These are phyloP conservation scores for Lethrus apterus DNA, from an alignment of 1,140 invertebrate species.

Conservation along the genomic window DNA sequence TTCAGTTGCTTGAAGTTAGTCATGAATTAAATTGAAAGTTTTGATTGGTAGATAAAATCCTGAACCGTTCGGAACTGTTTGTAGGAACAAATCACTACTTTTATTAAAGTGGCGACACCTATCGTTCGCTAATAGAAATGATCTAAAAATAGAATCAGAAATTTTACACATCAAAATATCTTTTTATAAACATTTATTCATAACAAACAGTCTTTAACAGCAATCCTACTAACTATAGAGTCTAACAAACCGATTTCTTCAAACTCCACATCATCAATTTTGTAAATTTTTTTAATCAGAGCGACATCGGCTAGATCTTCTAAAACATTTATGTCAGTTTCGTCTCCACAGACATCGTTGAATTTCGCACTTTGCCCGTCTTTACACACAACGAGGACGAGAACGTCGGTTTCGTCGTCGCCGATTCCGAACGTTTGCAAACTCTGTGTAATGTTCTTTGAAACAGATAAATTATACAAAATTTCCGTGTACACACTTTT, in stretches of 20 bases:
- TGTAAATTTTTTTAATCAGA: slow-evolving; percentile 19
- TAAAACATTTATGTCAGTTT: slow-evolving; percentile 23
- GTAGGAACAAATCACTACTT: no score
- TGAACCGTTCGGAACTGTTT: no score
- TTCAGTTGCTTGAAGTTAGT: no score
- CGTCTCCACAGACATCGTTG: slow-evolving; percentile 25
- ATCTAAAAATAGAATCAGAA: no score
- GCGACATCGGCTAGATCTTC: slow-evolving; percentile 20
- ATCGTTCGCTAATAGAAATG: no score
- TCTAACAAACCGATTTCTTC: slow-evolving; percentile 25
- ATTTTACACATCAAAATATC: no score
- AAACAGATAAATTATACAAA: slow-evolving; percentile 58
- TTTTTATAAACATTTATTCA: no score
- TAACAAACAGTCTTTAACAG: slow-evolving; percentile 28
- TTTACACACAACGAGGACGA: slow-evolving; percentile 49
- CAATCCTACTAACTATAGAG: slow-evolving; percentile 34
- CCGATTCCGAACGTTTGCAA: slow-evolving; percentile 56
- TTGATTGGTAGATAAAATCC: no score
- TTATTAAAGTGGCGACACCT: no score
- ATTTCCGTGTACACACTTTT: slow-evolving; percentile 58
- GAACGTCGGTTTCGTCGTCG: slow-evolving; percentile 46
- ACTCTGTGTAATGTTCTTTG: slow-evolving; percentile 61
- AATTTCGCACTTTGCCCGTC: slow-evolving; percentile 35
- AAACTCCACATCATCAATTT: slow-evolving; percentile 24
- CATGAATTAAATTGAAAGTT: no score